Conservation (phyloP, 2,113 vertebrate genomes). For the Narcine bancroftii region DNA sequence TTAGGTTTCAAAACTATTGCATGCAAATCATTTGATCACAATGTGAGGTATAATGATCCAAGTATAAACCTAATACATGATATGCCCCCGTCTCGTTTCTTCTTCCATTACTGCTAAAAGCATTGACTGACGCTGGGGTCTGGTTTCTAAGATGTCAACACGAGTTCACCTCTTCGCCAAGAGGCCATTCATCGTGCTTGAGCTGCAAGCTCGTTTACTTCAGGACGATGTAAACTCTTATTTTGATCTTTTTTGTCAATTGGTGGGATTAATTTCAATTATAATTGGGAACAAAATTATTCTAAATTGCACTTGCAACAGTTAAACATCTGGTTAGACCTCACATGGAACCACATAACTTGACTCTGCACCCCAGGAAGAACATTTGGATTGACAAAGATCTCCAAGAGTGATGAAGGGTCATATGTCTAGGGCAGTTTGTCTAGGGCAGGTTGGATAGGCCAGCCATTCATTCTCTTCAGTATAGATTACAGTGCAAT, state of each 20-base stretch:
- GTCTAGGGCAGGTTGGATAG: too few species aligned
- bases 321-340: neutral
- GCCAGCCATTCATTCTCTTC: neutral
- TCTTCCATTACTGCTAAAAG: neutral
- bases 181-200: neutral
- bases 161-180: neutral
- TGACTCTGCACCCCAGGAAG: neutral
- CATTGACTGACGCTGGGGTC: neutral
- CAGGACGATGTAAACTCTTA: neutral
- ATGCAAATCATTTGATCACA: neutral
- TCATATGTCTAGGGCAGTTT: neutral
- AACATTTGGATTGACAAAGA: neutral
- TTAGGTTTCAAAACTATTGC: neutral
- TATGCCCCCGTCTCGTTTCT: neutral
- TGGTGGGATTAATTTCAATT: neutral
- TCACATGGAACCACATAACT: neutral
- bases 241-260: neutral
- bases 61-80: neutral
- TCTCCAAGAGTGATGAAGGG: neutral
- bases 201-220: neutral
- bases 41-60: neutral
- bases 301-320: neutral
- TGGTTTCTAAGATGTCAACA: neutral
- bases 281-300: neutral
- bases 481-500: neutral